These are phyloP conservation scores for Agrotis segetum DNA, from an alignment of 2,888 invertebrate genomes.

Conservation along the genomic window DNA sequence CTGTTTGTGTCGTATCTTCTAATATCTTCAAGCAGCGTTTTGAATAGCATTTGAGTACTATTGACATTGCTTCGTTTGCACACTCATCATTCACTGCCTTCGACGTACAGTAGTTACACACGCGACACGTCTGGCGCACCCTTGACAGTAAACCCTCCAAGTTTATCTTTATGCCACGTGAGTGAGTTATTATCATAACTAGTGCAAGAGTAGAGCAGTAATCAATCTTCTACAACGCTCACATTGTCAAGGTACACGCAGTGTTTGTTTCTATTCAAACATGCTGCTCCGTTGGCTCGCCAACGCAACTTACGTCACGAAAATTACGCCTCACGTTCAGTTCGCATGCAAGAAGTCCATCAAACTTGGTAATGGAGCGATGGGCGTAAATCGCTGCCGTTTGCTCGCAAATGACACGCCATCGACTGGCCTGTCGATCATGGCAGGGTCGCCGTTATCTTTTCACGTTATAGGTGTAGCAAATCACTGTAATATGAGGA, in stretches of 20 bases:
- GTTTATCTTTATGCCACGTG: background rate
- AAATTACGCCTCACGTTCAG: conserved; percentile 34
- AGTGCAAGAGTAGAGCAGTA: conserved; percentile 13
- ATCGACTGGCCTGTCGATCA: conserved; percentile 27
- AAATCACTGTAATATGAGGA: conserved; percentile 4
- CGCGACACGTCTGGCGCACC: background rate
- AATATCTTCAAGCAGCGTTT: too few relatives aligned
- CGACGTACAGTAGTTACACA: too few relatives aligned
- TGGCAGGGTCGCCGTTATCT: conserved; percentile 26
- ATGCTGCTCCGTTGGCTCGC: conserved; percentile 33
- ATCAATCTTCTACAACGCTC: conserved; percentile 18
- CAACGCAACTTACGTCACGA: conserved; percentile 41
- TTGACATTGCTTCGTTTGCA: background rate
- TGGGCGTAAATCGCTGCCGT: conserved; percentile 55
- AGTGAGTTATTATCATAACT: conserved; percentile 21
- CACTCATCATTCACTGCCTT: background rate
- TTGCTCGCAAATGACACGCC: conserved; percentile 49
- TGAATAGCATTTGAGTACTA: too few relatives aligned
- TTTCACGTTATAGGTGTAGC: conserved; percentile 3
- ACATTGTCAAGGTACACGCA: conserved; percentile 25
- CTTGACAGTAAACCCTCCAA: conserved; percentile 15
- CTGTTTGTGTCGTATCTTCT: too few relatives aligned
- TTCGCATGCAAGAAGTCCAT: conserved; percentile 57
- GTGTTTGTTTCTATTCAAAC: conserved; percentile 34
- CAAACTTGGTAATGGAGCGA: conserved; percentile 49